A percentile compares a stretch with the other conserved stretches of the same genome.
These are phyloP conservation scores for Carduelis carduelis DNA, from an alignment of 2,797 vertebrate genomes.

Conservation along the genomic window DNA sequence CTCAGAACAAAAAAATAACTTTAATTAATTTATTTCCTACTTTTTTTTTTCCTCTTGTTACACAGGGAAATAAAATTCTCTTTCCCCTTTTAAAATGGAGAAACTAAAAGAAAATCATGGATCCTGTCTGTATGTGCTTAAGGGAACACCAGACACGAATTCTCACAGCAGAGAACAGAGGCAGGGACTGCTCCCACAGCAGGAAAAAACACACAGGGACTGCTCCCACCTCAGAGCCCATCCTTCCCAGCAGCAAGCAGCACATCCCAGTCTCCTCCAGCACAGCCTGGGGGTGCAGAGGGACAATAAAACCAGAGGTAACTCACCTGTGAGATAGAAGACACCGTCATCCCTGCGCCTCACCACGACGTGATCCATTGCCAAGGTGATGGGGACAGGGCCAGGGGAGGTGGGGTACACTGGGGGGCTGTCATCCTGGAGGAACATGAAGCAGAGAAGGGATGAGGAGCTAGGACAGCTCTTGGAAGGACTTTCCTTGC, in stretches of 20 bases:
- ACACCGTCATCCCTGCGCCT: constrained; percentile 85
- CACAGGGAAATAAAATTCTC: background rate
- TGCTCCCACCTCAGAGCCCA: background rate
- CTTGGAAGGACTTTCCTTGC: background rate
- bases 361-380: constrained; percentile 82
- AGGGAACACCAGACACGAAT: background rate
- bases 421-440: constrained; percentile 87
- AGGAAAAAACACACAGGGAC: background rate
- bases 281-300: background rate
- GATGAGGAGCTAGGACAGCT: background rate
- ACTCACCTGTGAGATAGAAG: constrained; percentile 85
- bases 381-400: constrained; percentile 83
- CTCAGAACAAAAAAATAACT: background rate
- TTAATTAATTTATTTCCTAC: no score
- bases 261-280: background rate
- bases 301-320: background rate
- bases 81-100: background rate
- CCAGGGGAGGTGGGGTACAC: constrained; percentile 91
- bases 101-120: background rate
- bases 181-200: background rate
- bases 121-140: background rate
- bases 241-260: background rate
- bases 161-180: background rate
- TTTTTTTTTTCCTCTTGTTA: background rate
- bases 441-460: background rate